Evolutionary conservation across 2,113 vertebrate genomes (phyloP).

Genomic region (Hyla sarda): DNA sequence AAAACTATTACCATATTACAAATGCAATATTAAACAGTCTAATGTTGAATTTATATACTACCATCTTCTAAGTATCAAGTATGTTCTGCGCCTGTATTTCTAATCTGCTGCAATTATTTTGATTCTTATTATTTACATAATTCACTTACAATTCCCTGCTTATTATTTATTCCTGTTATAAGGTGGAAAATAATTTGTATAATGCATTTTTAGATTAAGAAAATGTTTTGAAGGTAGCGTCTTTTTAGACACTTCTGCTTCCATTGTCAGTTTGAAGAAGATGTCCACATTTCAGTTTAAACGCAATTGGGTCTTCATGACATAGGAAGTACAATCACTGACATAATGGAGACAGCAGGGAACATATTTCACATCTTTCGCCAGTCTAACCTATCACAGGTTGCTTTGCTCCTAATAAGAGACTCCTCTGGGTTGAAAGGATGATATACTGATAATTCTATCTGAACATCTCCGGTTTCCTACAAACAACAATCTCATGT

Average conservation of each 20-base stretch:
- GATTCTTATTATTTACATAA: not conserved
- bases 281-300: conserved; percentile 13
- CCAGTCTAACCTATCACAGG: conserved; percentile 15
- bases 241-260: conserved; percentile 1
- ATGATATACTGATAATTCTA: conserved; percentile 41
- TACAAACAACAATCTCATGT: conserved; percentile 37
- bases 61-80: not conserved
- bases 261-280: not conserved
- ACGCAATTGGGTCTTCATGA: conserved; percentile 36
- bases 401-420: conserved; percentile 37
- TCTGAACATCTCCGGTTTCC: conserved; percentile 23
- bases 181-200: not conserved
- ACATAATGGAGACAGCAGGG: conserved; percentile 39
- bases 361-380: conserved; percentile 23
- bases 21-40: not conserved
- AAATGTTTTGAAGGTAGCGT: not conserved
- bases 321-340: conserved; percentile 16
- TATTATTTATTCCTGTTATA: not conserved
- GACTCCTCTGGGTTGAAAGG: conserved; percentile 30
- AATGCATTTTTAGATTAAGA: not conserved
- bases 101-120: conserved; percentile 1
- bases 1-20: not conserved
- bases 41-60: not conserved
- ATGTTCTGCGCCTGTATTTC: not conserved
- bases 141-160: not conserved